Evolutionary conservation across 2,113 vertebrate genomes (phyloP).

Genomic region (Setophaga kirtlandii): DNA sequence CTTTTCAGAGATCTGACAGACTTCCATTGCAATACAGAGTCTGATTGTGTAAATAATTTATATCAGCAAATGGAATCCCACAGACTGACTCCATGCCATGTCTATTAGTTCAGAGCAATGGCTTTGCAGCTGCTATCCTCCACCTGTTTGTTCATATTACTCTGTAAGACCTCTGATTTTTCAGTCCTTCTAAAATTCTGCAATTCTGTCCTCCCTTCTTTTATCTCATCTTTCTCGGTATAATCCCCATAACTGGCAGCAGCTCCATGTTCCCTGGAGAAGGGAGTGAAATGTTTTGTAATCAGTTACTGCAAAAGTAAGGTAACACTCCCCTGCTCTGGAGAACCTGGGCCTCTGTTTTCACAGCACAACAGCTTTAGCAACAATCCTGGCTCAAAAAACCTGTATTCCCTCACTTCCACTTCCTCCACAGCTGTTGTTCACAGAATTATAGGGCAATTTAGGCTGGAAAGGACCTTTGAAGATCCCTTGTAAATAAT

Average conservation of each 20-base stretch:
- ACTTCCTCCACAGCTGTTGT: constrained; percentile 22
- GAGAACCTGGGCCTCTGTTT: constrained; percentile 6
- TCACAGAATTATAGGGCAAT: not conserved
- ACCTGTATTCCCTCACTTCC: not conserved
- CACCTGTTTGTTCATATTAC: not conserved
- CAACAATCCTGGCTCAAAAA: not conserved
- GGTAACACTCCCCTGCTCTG: not conserved
- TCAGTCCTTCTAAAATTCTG: not conserved
- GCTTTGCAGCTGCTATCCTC: not conserved
- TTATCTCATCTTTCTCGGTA: not conserved
- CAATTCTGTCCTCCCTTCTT: not conserved
- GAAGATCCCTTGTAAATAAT: not conserved
- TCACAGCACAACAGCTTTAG: not conserved
- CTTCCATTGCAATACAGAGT: not conserved
- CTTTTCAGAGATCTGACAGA: not conserved
- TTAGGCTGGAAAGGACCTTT: not conserved
- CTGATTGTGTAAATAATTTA: not conserved
- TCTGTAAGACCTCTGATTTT: not conserved
- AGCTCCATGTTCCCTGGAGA: not conserved
- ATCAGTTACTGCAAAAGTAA: not conserved
- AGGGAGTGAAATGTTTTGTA: constrained; percentile 15
- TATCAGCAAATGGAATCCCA: not conserved
- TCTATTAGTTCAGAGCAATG: not conserved
- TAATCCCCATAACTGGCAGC: not conserved
- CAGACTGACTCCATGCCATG: not conserved